Evolutionary conservation across 1,140 invertebrate species (phyloP).

Genomic region (Dinoponera quadriceps): DNA sequence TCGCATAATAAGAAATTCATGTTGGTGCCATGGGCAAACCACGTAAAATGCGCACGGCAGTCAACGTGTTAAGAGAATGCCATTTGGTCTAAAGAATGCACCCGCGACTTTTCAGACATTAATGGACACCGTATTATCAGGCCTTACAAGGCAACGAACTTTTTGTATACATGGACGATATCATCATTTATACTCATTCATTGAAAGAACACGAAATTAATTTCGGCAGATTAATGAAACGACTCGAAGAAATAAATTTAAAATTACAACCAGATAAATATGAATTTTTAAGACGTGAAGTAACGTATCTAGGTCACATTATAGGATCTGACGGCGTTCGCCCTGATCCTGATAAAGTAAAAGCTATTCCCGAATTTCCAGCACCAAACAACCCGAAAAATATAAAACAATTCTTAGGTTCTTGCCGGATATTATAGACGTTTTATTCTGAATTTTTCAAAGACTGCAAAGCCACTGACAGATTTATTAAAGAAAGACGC

Average conservation of each 20-base stretch:
- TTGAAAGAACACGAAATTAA: constrained; percentile 1
- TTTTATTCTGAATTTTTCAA: constrained; percentile 28
- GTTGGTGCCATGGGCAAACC: constrained; percentile 30
- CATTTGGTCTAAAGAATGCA: no score
- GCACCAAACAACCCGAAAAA: constrained; percentile 68
- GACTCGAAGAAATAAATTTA: constrained; percentile 6
- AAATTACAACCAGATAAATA: constrained; percentile 36
- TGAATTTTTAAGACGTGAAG: constrained; percentile 27
- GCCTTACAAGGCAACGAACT: constrained; percentile 7
- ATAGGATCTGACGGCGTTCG: no score
- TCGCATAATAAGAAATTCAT: constrained; percentile 46
- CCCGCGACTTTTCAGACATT: background rate
- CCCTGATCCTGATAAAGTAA: constrained; percentile 73
- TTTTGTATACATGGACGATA: constrained; percentile 19
- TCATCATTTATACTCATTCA: constrained; percentile 6
- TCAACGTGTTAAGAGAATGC: no score
- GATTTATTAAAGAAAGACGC: no score
- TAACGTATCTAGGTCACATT: no score
- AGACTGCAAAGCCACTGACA: constrained; percentile 69
- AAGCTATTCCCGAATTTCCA: constrained; percentile 70
- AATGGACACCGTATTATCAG: background rate
- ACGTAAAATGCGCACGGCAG: constrained; percentile 19
- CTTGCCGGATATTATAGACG: constrained; percentile 74
- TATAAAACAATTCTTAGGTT: no score
- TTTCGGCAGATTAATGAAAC: no score